A percentile compares a stretch with the other conserved stretches of the same genome.
Evolutionary conservation across 1,140 invertebrate genomes (phyloP).

Genomic region (Pectinophora gossypiella): DNA sequence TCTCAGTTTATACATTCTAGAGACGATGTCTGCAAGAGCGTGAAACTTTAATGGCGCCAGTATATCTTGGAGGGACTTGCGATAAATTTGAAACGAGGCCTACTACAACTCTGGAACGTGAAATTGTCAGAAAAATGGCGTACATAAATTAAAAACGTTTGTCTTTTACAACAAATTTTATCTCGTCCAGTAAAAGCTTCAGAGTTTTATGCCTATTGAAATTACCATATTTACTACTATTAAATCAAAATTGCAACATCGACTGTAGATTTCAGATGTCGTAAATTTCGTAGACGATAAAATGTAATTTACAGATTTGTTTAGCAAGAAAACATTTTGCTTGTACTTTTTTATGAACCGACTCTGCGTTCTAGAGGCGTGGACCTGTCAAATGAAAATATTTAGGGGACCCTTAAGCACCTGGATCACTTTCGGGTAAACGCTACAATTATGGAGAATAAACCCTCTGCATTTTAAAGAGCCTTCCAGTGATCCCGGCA

Average conservation of each 20-base stretch:
- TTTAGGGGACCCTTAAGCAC: slow-evolving; percentile 7
- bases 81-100: slow-evolving; percentile 28
- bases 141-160: slow-evolving; percentile 23
- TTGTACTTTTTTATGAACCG: no score
- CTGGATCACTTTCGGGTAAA: not conserved
- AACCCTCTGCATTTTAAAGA: not conserved
- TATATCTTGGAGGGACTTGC: slow-evolving; percentile 23
- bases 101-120: slow-evolving; percentile 13
- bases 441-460: not conserved
- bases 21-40: slow-evolving; percentile 13
- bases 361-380: no score
- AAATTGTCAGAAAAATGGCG: slow-evolving; percentile 19
- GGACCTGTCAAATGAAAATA: not conserved
- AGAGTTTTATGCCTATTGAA: not conserved
- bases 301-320: no score
- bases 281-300: no score
- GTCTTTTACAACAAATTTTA: slow-evolving; percentile 10
- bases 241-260: not conserved
- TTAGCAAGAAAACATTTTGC: no score
- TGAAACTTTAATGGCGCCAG: slow-evolving; percentile 37
- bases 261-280: not conserved
- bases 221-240: not conserved
- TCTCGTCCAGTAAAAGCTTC: not conserved
- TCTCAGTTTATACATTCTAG: slow-evolving; percentile 17
- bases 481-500: not conserved